Percentiles rank a stretch among this genome's conserved stretches.
phyloP scores from a whole-genome alignment of 2,888 invertebrate species.

The Lepidochitona cinerea region DNA sequence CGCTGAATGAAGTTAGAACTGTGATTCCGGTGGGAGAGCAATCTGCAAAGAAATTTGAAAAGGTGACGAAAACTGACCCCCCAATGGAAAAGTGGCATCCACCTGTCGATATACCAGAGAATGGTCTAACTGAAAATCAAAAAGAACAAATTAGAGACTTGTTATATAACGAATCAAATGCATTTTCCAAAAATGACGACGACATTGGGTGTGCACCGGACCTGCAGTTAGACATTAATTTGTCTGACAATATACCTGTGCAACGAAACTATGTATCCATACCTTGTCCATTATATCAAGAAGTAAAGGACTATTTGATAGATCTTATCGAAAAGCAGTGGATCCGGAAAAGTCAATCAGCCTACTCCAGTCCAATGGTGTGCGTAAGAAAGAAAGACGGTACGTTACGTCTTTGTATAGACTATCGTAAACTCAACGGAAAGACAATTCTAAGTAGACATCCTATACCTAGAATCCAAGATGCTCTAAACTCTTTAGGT shows the following conservation, averaged over 20 bases:
- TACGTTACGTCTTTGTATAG: no score
- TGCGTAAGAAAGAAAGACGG: no score
- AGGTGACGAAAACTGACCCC: not conserved
- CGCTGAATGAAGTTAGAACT: not conserved
- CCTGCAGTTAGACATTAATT: slow-evolving; percentile 30
- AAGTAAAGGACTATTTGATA: slow-evolving; percentile 36
- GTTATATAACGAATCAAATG: slow-evolving; percentile 24
- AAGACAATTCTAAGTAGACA: no score
- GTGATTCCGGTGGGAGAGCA: not conserved
- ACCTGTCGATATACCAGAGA: no score
- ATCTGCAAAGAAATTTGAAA: not conserved
- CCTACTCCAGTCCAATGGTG: no score
- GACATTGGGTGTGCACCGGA: slow-evolving; percentile 28
- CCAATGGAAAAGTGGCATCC: slow-evolving; percentile 21
- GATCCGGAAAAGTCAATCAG: no score
- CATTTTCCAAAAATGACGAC: slow-evolving; percentile 26
- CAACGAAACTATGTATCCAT: slow-evolving; percentile 26
- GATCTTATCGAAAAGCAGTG: no score
- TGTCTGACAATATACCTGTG: slow-evolving; percentile 30
- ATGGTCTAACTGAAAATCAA: no score
- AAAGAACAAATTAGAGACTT: no score
- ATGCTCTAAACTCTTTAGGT: no score
- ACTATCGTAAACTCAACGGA: no score
- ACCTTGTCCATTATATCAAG: slow-evolving; percentile 29
- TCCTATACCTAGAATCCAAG: no score